Base-by-base conservation (phyloP, 2,888 invertebrate species). In the Mythimna ferrago region DNA sequence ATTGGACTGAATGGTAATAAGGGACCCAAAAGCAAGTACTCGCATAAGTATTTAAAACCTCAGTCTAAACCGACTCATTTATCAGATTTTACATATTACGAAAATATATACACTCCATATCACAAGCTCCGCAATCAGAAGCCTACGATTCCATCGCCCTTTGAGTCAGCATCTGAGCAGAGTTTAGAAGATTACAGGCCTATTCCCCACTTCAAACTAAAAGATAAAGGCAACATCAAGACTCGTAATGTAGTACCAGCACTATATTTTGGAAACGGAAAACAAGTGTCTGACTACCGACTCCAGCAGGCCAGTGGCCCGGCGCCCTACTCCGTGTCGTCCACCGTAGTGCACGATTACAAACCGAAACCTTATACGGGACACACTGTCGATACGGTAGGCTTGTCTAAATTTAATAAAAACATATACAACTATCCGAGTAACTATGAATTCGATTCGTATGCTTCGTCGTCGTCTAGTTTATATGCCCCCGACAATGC, bases 61-160 rank as follows among this genome's bases (percentile, higher is more conserved):
- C 76, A 73, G 2, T 82, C 83, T n/a, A 95, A 93, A 84, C 88
- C 91, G 14, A 83, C 88, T 2, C 82, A 87, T 58, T 65, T 85
- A 6, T 84, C 85, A 48, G 95, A 95, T 81, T 93, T 93, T 81
- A 90, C 94, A n/a, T 95, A 95, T 87, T 96, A 95, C 70, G 96
- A 96, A 88, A 93, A 90, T 79, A 91, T 95, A 57, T 95, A 93
- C 70, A 80, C 91, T 2, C 90, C 93, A 5, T 88, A 87, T 60
- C 89, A 81, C 54, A 92, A 89, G 77, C 84, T 90, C 64, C 92
- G 89, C 73, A 92, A 91, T 76, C 88, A 86, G 11, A 92, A 91
- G 76, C 91, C 91, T 21, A 87, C 91, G 6, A 83, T 88, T 60
- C 84, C 88, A 19, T 82, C 88, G 4, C 70, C 89, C 32, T 90